Percentiles rank a stretch among this genome's conserved stretches.
These are phyloP conservation scores for Athene cunicularia DNA, from an alignment of 2,113 vertebrate genomes.

Conservation along the genomic window DNA sequence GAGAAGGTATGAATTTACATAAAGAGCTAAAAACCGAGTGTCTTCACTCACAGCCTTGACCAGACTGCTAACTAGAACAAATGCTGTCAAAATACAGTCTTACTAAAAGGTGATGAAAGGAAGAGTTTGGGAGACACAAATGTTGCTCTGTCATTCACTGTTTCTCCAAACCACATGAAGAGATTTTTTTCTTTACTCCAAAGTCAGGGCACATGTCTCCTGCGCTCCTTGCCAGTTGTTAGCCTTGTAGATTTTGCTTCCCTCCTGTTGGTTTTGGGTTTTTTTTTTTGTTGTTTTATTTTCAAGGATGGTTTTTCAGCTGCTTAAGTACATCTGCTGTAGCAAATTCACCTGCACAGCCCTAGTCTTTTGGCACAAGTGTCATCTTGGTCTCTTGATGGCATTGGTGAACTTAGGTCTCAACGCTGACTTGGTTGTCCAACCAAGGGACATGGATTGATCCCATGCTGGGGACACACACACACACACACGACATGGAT, in stretches of 20 bases:
- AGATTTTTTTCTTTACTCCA: neutral
- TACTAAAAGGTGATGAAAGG: constrained; percentile 11
- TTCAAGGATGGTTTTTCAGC: neutral
- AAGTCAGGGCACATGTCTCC: neutral
- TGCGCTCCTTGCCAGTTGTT: neutral
- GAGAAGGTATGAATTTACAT: constrained; percentile 4
- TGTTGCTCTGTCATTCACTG: neutral
- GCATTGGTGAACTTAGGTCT: neutral
- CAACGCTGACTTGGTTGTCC: accelerated
- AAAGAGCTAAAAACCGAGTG: neutral
- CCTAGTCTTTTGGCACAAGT: neutral
- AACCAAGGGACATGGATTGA: accelerated
- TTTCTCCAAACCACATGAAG: neutral
- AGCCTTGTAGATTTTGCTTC: neutral
- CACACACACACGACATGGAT: accelerated
- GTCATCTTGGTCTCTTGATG: neutral
- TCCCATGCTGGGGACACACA: accelerated
- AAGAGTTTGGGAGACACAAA: neutral
- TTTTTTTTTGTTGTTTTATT: neutral
- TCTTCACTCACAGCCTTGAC: neutral
- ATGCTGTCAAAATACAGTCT: neutral
- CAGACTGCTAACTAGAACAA: neutral
- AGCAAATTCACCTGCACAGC: neutral
- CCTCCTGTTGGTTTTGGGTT: neutral
- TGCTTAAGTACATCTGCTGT: neutral